phyloP scores from a whole-genome alignment of 1,140 invertebrate species.

The Drosophila micromelanica region DNA sequence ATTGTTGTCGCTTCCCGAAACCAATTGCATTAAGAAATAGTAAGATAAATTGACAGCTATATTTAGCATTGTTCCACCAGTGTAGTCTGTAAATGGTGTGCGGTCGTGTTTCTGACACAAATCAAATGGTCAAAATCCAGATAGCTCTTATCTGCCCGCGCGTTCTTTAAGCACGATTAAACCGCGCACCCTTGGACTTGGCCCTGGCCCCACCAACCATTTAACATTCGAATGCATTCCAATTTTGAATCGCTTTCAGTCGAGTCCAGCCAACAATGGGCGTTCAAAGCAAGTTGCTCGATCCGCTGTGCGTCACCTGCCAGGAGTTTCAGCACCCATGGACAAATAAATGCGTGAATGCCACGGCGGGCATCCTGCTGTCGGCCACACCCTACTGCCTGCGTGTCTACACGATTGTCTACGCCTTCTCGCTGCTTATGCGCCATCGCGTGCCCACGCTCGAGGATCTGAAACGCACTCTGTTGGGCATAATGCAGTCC shows the following conservation, averaged over 20 bases:
- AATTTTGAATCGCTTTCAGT: constrained; percentile 6
- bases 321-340: constrained; percentile 92
- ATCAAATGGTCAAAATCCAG: constrained; percentile 41
- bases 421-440: constrained; percentile 90
- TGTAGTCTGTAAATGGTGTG: background rate
- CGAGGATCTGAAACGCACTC: constrained; percentile 87
- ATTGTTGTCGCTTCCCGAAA: background rate
- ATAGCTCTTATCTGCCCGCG: constrained; percentile 35
- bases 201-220: constrained; percentile 8
- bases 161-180: constrained; percentile 48
- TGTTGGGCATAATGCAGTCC: constrained; percentile 90
- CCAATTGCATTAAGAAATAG: background rate
- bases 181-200: constrained; percentile 10
- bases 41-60: background rate
- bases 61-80: background rate
- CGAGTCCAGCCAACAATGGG: constrained; percentile 85
- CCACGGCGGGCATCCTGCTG: constrained; percentile 88
- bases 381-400: constrained; percentile 88
- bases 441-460: constrained; percentile 87
- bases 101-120: constrained; percentile 21
- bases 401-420: constrained; percentile 91
- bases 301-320: constrained; percentile 85
- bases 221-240: constrained; percentile 15
- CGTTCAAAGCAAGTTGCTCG: constrained; percentile 87
- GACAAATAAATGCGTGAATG: constrained; percentile 89